Evolutionary conservation across 2,113 vertebrate species (phyloP), one percentile per base, ranked within the genome.

Genomic region (Sterrhoptilus dennistouni): DNA sequence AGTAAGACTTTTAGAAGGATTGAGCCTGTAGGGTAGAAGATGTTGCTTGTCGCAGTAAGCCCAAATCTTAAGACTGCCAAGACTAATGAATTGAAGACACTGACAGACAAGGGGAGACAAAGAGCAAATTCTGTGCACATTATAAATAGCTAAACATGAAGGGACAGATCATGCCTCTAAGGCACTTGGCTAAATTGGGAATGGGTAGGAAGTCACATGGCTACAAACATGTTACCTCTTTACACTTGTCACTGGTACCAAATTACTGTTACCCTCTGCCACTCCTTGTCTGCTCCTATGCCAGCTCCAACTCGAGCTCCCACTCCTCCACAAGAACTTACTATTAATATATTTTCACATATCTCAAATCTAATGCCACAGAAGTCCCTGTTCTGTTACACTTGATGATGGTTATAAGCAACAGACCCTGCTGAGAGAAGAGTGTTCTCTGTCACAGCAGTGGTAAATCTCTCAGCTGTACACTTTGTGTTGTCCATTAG

Each of bases 111-210:
- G 72, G 53, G 64, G 91, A 83, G 69, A 92, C 56, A 64, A 81
- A 75, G 72, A 92, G 42, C 72, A 89, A 95, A 57, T 76, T 92
- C 64, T 71, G 52, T 76, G 40, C 1, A 1, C 17, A 2, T 90
- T 94, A 89, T 75, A 90, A 96, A 93, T 89, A 96, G 80, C 72
- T 35, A 36, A 90, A 96, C 28, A 11, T 64, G 80, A 87, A 94
- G 72, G 88, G 90, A 93, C 88, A 90, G 83, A 78, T 74, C 65
- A 24, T 92, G 72, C 74, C 86, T 92, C 57, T 72, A 33, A 54
- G 90, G 88, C 90, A 76, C 31, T 25, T 71, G 83, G 72, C 85
- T 97, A 95, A 96, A 92, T 92, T 93, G 42, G 93, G 94, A 86
- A 77, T 53, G 80, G 74, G 61, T 68, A 94, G 93, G 94, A 95